Percentiles rank a stretch among this genome's conserved stretches.
phyloP scores from a whole-genome alignment of 2,888 invertebrate genomes.

The Hybos culiciformis region DNA sequence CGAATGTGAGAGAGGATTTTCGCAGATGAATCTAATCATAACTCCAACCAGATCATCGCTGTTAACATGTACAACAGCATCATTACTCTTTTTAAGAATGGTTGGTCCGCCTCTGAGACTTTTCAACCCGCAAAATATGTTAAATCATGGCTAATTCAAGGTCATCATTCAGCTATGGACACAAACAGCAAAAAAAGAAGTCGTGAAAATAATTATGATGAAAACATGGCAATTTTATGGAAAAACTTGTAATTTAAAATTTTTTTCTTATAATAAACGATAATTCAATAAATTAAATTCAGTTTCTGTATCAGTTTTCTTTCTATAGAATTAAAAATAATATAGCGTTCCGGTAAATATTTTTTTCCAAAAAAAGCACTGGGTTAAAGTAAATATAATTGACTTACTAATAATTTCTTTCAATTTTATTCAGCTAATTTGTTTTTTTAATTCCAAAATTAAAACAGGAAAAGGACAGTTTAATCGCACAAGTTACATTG shows the following conservation, averaged over 20 bases:
- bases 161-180: slow-evolving; percentile 1
- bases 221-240: slow-evolving; percentile 2
- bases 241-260: not conserved
- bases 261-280: not conserved
- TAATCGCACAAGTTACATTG: no score
- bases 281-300: slow-evolving; percentile 1
- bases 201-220: slow-evolving; percentile 1
- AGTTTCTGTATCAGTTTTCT: slow-evolving; percentile 1
- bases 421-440: no score
- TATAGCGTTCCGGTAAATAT: not conserved
- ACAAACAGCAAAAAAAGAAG: slow-evolving; percentile 1
- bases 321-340: not conserved
- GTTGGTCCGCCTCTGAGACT: not conserved
- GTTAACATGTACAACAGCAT: slow-evolving; percentile 1
- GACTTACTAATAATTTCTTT: no score
- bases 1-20: slow-evolving; percentile 2
- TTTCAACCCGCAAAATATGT: not conserved
- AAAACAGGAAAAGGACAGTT: no score
- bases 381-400: no score
- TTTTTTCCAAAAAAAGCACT: not conserved
- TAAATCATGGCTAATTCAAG: not conserved
- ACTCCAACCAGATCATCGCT: slow-evolving; percentile 1
- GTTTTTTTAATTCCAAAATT: no score
- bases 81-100: not conserved
- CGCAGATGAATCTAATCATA: not conserved